A percentile compares a stretch with the other conserved stretches of the same genome.
Conservation (phyloP, 2,113 vertebrate genomes). For the Phasianus colchicus region DNA sequence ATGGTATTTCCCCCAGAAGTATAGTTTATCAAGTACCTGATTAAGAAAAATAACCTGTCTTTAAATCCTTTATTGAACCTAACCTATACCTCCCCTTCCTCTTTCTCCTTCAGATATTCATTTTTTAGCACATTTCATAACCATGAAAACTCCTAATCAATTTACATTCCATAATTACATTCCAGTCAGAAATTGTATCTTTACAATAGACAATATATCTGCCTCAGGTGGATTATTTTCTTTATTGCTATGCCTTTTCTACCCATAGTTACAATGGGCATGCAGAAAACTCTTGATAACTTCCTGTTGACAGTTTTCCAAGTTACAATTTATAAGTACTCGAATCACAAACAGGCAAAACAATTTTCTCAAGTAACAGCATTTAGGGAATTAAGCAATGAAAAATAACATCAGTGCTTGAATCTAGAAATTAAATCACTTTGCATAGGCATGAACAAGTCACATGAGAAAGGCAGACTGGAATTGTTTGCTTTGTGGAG, state of each 20-base stretch:
- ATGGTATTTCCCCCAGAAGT: background rate
- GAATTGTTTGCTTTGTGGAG: slow-evolving; percentile 65
- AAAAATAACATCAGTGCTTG: slow-evolving; percentile 68
- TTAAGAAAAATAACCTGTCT: background rate
- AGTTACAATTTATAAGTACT: slow-evolving; percentile 76
- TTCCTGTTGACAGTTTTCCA: slow-evolving; percentile 70
- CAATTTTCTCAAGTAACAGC: slow-evolving; percentile 70
- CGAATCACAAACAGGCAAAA: slow-evolving; percentile 76
- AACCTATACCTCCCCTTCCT: background rate
- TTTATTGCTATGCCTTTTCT: slow-evolving; percentile 50
- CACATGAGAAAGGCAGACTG: slow-evolving; percentile 67
- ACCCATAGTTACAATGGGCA: slow-evolving; percentile 58
- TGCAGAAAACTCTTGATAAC: slow-evolving; percentile 61
- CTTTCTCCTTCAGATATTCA: background rate
- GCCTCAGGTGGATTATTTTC: slow-evolving; percentile 40
- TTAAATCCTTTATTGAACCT: background rate
- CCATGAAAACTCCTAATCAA: background rate
- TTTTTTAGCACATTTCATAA: background rate
- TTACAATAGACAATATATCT: slow-evolving; percentile 3
- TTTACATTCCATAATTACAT: background rate
- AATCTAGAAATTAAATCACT: slow-evolving; percentile 73
- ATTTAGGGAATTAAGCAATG: slow-evolving; percentile 69
- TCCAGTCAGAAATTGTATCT: background rate
- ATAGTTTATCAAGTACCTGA: background rate
- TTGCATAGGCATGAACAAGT: slow-evolving; percentile 64